Conservation (phyloP, 2,888 invertebrate genomes). For the Toxonevra muliebris region DNA sequence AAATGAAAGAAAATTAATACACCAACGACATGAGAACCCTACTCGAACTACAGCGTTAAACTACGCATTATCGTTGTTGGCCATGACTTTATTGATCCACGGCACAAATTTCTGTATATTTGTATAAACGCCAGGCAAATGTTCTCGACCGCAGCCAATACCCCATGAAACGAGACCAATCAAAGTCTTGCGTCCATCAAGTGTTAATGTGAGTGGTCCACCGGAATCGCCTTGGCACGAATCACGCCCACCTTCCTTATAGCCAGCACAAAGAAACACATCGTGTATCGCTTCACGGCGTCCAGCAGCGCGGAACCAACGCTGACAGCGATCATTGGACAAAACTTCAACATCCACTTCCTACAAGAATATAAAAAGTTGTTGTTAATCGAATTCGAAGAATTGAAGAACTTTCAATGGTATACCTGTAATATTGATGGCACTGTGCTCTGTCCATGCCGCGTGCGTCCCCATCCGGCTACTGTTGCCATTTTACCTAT, state of each 20-base stretch:
- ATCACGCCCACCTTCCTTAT: conserved; percentile 84
- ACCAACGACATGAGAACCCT: background rate
- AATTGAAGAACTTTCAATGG: background rate
- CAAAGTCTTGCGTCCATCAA: conserved; percentile 86
- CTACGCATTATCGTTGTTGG: conserved; percentile 62
- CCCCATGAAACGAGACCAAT: conserved; percentile 91
- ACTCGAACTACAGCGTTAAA: background rate
- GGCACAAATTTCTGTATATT: conserved; percentile 93
- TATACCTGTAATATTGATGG: conserved; percentile 80
- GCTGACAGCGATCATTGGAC: conserved; percentile 88
- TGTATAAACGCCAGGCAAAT: conserved; percentile 90
- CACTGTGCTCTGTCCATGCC: conserved; percentile 88
- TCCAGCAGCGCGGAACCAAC: conserved; percentile 92
- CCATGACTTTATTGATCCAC: conserved; percentile 87
- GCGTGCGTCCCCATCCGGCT: conserved; percentile 91
- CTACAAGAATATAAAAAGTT: conserved; percentile 53
- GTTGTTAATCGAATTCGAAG: background rate
- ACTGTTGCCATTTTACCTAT: conserved; percentile 91
- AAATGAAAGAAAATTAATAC: too few species aligned
- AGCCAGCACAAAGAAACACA: conserved; percentile 92
- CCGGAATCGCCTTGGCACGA: conserved; percentile 83
- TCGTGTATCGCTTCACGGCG: conserved; percentile 91
- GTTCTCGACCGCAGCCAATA: conserved; percentile 89
- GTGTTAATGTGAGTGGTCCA: conserved; percentile 85
- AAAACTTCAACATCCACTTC: conserved; percentile 88